Evolutionary conservation across 2,888 invertebrate genomes (phyloP), one percentile per base, ranked within the genome.

Genomic region (Tortricodes alternella): DNA sequence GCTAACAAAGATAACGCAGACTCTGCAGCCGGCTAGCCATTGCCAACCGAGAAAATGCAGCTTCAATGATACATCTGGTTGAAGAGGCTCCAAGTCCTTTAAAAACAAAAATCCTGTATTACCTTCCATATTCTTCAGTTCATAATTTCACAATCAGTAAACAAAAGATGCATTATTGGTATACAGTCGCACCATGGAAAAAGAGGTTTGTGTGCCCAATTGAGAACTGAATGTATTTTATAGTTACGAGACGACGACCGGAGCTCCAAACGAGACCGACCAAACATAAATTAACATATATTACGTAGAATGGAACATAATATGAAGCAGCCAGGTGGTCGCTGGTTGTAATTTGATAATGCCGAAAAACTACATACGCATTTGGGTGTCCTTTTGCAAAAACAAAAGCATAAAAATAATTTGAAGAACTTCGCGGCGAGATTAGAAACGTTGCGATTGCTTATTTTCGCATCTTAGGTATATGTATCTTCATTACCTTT

Each of bases 261-360:
- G 27, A 27, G 37, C 38, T 58, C 46, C 59, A 60, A 59, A 60
- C 59, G 50, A 56, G 23, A 56, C 62, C 51, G 53, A 51, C 46
- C 39, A 23, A 52, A 63, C 61, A 66, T 73, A 72, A 67, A 78
- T 82, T 76, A 66, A 63, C 71, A 78, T 80, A 74, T 62, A 65
- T 71, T 70, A 62, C 43, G 49, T 61, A 62, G 64, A 65, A 69
- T 70, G 63, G 64, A 66, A 70, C 69, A 66, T 61, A 61, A 56
- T 69, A 62, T 51, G 62, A 64, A 56, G 49, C 61, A 51, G 63
- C 76, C 87, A 86, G 84, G 82, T 88, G 88, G 83, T 65, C 70
- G 60, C 32, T 50, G 64, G 58, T 24, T 65, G 87, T 78, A 86
- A 89, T 70, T 62, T 73, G 84, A 89, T 83, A 85, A 61, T 58